These are phyloP conservation scores for Phylloscopus whistleri DNA, from an alignment of 2,113 vertebrate genomes.

Conservation along the genomic window DNA sequence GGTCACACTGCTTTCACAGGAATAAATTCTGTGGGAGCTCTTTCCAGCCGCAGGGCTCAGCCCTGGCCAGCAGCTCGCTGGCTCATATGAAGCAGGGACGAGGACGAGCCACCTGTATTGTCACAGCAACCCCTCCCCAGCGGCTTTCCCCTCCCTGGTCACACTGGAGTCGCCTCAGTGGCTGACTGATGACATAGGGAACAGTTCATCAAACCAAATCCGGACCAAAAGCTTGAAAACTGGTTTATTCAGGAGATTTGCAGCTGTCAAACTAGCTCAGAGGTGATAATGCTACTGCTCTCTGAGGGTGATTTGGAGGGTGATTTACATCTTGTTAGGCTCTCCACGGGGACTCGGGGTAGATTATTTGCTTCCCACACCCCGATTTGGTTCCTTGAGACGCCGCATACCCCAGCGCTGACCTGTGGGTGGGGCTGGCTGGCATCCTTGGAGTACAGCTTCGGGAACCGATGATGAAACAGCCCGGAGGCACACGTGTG, in stretches of 20 bases:
- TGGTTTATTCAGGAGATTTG: not conserved
- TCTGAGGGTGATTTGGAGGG: not conserved
- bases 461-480: not conserved
- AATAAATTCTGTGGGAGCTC: not conserved
- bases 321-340: not conserved
- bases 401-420: fast-evolving
- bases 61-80: not conserved
- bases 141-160: not conserved
- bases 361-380: not conserved
- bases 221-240: not conserved
- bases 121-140: not conserved
- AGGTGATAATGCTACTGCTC: not conserved
- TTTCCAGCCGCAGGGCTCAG: not conserved
- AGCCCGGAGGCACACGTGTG: fast-evolving
- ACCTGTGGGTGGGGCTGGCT: not conserved
- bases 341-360: not conserved
- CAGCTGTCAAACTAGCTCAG: not conserved
- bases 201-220: not conserved
- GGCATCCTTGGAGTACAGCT: no score
- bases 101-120: not conserved
- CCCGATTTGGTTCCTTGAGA: not conserved
- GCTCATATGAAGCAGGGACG: not conserved
- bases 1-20: fast-evolving
- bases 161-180: not conserved
- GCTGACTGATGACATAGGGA: not conserved